These are phyloP conservation scores for Drosophila mettleri DNA, from an alignment of 2,888 invertebrate genomes.

Conservation along the genomic window DNA sequence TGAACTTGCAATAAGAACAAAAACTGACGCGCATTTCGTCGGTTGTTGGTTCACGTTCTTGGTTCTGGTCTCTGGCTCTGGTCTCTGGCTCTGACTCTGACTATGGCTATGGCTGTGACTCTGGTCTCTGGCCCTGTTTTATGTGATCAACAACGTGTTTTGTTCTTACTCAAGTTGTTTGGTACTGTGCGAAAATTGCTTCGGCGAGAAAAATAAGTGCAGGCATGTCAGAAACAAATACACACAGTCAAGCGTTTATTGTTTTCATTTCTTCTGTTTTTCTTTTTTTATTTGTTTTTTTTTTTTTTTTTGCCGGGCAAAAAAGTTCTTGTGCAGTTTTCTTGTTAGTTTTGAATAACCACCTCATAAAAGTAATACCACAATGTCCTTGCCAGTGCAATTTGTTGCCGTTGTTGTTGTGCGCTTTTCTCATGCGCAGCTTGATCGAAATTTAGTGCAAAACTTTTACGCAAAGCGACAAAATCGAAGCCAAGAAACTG, in stretches of 20 bases:
- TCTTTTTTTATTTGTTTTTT: neutral
- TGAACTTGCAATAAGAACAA: conserved; percentile 64
- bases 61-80: conserved; percentile 15
- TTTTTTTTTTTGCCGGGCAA: conserved; percentile 4
- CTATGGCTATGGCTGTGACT: conserved; percentile 33
- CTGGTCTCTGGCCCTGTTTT: conserved; percentile 57
- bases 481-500: neutral
- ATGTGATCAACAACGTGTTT: conserved; percentile 80
- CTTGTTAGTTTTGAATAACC: conserved; percentile 67
- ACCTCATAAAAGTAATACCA: conserved; percentile 70
- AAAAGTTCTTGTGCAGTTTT: conserved; percentile 49
- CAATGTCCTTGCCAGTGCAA: conserved; percentile 70
- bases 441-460: conserved; percentile 56
- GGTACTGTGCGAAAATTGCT: conserved; percentile 62
- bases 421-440: conserved; percentile 30
- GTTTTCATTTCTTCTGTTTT: conserved; percentile 1
- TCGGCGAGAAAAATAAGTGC: conserved; percentile 41
- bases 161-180: conserved; percentile 65
- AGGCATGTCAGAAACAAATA: conserved; percentile 64
- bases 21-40: conserved; percentile 40
- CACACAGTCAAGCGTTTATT: conserved; percentile 41
- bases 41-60: conserved; percentile 32
- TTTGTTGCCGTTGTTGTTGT: conserved; percentile 32
- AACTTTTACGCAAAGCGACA: conserved; percentile 28
- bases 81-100: conserved; percentile 18